phyloP scores from a whole-genome alignment of 2,113 vertebrate species.

The Gymnarchus niloticus region DNA sequence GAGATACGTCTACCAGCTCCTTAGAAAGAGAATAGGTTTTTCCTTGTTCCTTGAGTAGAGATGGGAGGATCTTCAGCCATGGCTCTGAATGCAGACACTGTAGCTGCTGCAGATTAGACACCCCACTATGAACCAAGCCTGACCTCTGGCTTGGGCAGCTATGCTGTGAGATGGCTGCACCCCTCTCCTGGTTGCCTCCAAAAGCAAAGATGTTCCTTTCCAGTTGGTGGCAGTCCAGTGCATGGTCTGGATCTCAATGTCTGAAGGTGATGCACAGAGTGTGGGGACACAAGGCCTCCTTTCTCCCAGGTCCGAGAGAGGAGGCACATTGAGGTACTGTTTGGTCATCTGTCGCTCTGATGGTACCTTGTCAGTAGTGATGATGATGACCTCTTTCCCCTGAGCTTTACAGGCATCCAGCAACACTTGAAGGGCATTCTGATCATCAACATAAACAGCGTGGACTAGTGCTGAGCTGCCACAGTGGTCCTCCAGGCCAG shows the following conservation, averaged over 20 bases:
- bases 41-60: constrained; percentile 54
- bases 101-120: constrained; percentile 54
- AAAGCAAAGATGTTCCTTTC: constrained; percentile 54
- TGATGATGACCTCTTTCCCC: constrained; percentile 92
- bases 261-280: constrained; percentile 65
- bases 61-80: constrained; percentile 67
- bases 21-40: constrained; percentile 54
- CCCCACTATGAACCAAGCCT: constrained; percentile 34
- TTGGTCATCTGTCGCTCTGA: constrained; percentile 63
- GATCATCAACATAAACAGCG: constrained; percentile 73
- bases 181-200: constrained; percentile 43
- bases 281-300: constrained; percentile 30
- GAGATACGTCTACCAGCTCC: constrained; percentile 56
- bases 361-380: constrained; percentile 67
- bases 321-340: constrained; percentile 72
- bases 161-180: constrained; percentile 48
- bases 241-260: constrained; percentile 66
- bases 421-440: constrained; percentile 71
- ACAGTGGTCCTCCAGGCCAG: constrained; percentile 77
- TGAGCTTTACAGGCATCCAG: constrained; percentile 76
- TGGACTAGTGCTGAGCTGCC: constrained; percentile 76
- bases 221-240: constrained; percentile 41
- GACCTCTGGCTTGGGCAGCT: constrained; percentile 56
- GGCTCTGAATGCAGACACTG: constrained; percentile 68
- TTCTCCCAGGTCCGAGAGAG: constrained; percentile 49